Evolutionary conservation across 2,888 invertebrate genomes (phyloP).

Genomic region (Ephialtes manifestator): DNA sequence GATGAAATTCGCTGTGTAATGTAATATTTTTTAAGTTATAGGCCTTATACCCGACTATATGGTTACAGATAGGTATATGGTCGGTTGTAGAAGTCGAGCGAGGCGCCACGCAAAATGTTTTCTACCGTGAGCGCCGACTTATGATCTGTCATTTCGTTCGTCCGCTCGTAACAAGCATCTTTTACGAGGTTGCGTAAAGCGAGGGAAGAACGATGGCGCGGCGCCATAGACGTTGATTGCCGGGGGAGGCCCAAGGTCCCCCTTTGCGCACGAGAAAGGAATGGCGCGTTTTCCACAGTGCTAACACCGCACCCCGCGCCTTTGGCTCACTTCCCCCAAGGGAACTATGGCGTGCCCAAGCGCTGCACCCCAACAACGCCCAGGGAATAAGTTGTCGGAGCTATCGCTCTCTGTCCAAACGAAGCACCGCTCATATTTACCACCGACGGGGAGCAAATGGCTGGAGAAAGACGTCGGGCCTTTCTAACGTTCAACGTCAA

Average conservation of each 20-base stretch:
- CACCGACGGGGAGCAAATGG: conserved; percentile 80
- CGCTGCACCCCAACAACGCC: conserved; percentile 63
- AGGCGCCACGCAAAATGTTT: conserved; percentile 53
- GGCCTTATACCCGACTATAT: neutral
- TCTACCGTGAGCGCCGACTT: conserved; percentile 66
- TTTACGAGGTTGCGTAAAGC: conserved; percentile 81
- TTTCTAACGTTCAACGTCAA: conserved; percentile 3
- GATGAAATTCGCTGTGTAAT: conserved; percentile 1
- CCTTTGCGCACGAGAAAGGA: conserved; percentile 59
- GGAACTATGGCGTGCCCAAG: conserved; percentile 67
- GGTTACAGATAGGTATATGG: neutral
- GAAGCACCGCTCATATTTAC: conserved; percentile 84
- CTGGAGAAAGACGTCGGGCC: conserved; percentile 61
- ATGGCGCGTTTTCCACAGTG: conserved; percentile 61
- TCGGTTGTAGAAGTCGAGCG: neutral
- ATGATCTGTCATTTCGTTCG: conserved; percentile 80
- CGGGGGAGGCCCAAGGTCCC: conserved; percentile 72
- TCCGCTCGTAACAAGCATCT: conserved; percentile 81
- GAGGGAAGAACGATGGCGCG: conserved; percentile 79
- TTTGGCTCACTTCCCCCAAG: conserved; percentile 58
- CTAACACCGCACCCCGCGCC: conserved; percentile 31
- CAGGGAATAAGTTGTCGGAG: conserved; percentile 82
- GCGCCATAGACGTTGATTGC: conserved; percentile 82
- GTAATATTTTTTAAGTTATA: neutral
- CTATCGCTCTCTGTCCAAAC: conserved; percentile 83